Evolutionary conservation across 2,797 vertebrate genomes (phyloP), one percentile per base, ranked within the genome.

Genomic region (Thalassophryne amazonica): DNA sequence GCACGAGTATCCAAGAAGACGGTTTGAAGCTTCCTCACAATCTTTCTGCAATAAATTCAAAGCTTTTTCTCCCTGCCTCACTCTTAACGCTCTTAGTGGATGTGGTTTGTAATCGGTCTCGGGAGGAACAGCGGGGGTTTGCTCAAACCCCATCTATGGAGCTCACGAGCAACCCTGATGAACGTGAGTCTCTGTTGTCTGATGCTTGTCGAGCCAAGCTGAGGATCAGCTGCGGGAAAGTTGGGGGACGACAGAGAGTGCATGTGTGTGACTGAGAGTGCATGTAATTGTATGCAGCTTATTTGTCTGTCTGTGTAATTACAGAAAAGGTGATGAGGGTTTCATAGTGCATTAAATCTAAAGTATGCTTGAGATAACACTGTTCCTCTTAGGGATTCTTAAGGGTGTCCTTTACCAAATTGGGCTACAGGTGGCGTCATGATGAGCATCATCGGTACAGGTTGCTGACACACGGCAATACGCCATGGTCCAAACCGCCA

Each of bases 81-180:
- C 40, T 39, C 22, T 41, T 27, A 62, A 43, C 56, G 30, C 61
- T 78, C 61, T 29, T 11, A 27, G 42, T 77, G 61, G 48, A 73
- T 70, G 63, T 47, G 38, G 72, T 74, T 72, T 76, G 64, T 78
- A 78, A 73, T 80, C 33, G 57, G 56, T 84, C 75, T 82, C 55
- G 4, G 71, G 73, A 76, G 73, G 62, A 65, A 54, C 61, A 11
- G 19, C 61, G 64, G 60, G 76, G 84, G 76, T 81, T 81, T 80
- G 58, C 62, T 70, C 62, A 79, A 77, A 80, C 75, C 73, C 82
- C 80, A 84, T 86, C 81, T 86, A 83, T 83, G 80, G 76, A 73
- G 78, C 71, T 78, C 35, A 69, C 42, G 12, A 77, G 58, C 60
- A 65, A 76, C 73, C 69, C 82, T 84, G 79, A 85, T 84, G 79